A percentile compares a stretch with the other conserved stretches of the same genome.
phyloP scores from a whole-genome alignment of 2,888 invertebrate genomes.

The Elmis aenea region DNA sequence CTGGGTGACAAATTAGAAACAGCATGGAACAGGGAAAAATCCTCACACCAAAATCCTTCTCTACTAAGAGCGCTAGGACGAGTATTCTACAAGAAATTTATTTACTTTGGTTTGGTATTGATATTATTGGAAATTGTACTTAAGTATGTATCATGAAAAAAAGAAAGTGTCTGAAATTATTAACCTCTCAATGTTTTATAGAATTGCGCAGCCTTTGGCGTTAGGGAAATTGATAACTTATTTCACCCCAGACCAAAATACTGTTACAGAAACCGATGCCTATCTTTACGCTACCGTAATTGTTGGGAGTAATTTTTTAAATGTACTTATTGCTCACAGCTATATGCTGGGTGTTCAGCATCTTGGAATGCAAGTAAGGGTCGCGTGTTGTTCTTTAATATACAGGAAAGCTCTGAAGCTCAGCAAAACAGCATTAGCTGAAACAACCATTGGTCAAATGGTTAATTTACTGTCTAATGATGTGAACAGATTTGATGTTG shows the following conservation, averaged over 20 bases:
- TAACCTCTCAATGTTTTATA: constrained; percentile 8
- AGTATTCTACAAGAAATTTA: constrained; percentile 30
- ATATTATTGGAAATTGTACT: constrained; percentile 22
- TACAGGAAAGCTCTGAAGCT: constrained; percentile 67
- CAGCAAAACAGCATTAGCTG: constrained; percentile 76
- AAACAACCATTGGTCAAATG: constrained; percentile 67
- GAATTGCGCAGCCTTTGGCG: constrained; percentile 23
- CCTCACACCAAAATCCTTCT: constrained; percentile 22
- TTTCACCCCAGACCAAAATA: constrained; percentile 51
- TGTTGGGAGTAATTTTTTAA: constrained; percentile 63
- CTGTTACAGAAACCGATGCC: constrained; percentile 51
- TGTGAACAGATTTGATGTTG: constrained; percentile 79
- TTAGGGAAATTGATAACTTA: constrained; percentile 57
- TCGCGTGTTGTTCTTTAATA: constrained; percentile 76
- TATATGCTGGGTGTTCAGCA: constrained; percentile 80
- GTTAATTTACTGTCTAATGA: constrained; percentile 69
- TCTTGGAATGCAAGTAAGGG: constrained; percentile 77
- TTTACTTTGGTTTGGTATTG: constrained; percentile 23
- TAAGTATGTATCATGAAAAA: constrained; percentile 22
- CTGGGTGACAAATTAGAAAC: constrained; percentile 60
- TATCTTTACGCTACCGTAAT: constrained; percentile 72
- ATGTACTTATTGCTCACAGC: constrained; percentile 63
- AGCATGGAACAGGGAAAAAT: constrained; percentile 35
- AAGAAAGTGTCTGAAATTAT: not conserved
- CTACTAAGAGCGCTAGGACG: constrained; percentile 29